A percentile compares a stretch with the other conserved stretches of the same genome.
Evolutionary conservation across 2,888 invertebrate genomes (phyloP).

Genomic region (Morpho deidamia): DNA sequence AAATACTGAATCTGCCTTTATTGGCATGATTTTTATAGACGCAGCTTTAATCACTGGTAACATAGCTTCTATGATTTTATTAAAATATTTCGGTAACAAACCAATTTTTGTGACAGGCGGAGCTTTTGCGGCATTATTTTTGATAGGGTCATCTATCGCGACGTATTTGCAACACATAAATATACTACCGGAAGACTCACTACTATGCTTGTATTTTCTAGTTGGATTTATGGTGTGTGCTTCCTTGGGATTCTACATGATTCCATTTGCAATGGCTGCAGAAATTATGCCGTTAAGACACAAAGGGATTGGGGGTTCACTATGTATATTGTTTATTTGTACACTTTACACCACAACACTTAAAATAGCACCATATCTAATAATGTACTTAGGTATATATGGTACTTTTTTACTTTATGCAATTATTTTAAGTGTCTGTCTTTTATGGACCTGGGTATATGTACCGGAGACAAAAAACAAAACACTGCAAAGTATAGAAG

Average conservation of each 20-base stretch:
- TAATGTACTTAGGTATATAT: slow-evolving; percentile 11
- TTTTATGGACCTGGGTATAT: slow-evolving; percentile 14
- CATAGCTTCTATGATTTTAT: slow-evolving; percentile 5
- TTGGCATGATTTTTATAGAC: slow-evolving; percentile 18
- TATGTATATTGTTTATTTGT: slow-evolving; percentile 18
- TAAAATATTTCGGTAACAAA: slow-evolving; percentile 19
- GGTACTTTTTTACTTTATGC: slow-evolving; percentile 17
- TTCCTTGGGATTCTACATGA: slow-evolving; percentile 16
- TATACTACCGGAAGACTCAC: slow-evolving; percentile 7
- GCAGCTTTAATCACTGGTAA: slow-evolving; percentile 14
- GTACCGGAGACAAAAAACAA: slow-evolving; percentile 20
- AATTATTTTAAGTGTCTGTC: slow-evolving; percentile 9
- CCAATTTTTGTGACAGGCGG: slow-evolving; percentile 15
- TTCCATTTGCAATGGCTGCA: slow-evolving; percentile 16
- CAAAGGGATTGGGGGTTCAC: slow-evolving; percentile 12
- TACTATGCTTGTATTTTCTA: slow-evolving; percentile 14
- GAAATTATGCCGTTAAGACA: slow-evolving; percentile 20
- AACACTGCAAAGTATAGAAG: slow-evolving; percentile 19
- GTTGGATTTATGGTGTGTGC: slow-evolving; percentile 18
- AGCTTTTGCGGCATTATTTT: slow-evolving; percentile 12
- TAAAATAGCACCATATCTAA: slow-evolving; percentile 18
- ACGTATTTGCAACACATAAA: slow-evolving; percentile 13
- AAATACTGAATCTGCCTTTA: slow-evolving; percentile 16
- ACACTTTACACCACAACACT: slow-evolving; percentile 11
- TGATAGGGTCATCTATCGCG: slow-evolving; percentile 10